Base-by-base conservation (phyloP, 2,113 vertebrate genomes). In the Sylvietta virens region DNA sequence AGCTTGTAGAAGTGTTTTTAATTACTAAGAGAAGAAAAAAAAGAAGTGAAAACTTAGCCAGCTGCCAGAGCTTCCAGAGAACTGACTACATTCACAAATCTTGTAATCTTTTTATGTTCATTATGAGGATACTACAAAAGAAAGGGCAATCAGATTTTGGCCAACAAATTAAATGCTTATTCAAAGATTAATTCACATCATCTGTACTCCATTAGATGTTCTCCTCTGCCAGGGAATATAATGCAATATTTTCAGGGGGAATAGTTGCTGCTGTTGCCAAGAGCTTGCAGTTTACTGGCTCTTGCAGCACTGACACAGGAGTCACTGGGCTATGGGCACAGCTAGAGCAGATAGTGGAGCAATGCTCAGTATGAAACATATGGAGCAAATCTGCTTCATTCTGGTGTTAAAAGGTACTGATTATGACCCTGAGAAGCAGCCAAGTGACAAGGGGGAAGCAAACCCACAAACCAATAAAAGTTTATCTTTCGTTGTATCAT, bases 121-220 rank as follows among this genome's bases (percentile, higher is more conserved):
- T 95, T 96, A 93, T 84, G 93, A 97, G 95, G 90, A 96, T 86
- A 71, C 72, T 91, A 89, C 57, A 73, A 47, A 86, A 93, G 86
- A 82, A 78, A 21, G 12, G 62, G 76, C 69, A 94, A 95, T 94
- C 94, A 90, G n/a, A 85, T 56, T 90, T 94, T 94, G 72, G 97
- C 94, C 95, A 97, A 92, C 69, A 90, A 97, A 97, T 94, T 90
- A 96, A 97, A 80, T 83, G 87, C 95, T 96, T 96, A 92, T 95
- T 95, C 95, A 90, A 95, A 96, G 84, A 96, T 96, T 96, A 97
- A 96, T 95, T 95, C 86, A 78, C 67, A 91, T 96, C 97, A 97
- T 97, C 97, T 97, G 97, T 79, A 82, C 84, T 96, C 84, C 79
- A 97, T 97, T 97, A 97, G 56, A 69, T 91, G 81, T 78, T 94